Base-by-base conservation (phyloP, 2,113 vertebrate species). In the Labrus mixtus region DNA sequence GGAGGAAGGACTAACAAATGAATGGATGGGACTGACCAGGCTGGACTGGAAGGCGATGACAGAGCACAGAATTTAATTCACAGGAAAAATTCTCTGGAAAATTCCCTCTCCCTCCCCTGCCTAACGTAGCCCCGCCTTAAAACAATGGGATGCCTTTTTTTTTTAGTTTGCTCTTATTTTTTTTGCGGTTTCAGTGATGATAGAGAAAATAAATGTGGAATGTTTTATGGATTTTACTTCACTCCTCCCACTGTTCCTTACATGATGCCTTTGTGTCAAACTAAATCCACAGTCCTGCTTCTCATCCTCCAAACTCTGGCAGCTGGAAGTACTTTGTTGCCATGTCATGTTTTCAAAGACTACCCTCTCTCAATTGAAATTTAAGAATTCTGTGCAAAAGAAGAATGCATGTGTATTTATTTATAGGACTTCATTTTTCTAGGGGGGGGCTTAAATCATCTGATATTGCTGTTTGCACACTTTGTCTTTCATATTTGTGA, bases 81-180 rank as follows among this genome's bases (percentile, higher is more conserved):
- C 41, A 57, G 53, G 51, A 68, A 19, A 48, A 60, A 25, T 65
- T 83, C 53, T 81, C 20, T 45, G 81, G 77, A 62, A 64, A 68
- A 60, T 0, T 20, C 55, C 55, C 46, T 41, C 51, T 15, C 71
- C 72, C 64, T 64, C 73, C 71, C 56, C 69, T 8, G 56, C 85
- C 61, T 67, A 51, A 86, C 65, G 79, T 90, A 91, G 89, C 89
- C 76, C 90, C 84, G 90, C 93, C 93, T 94, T 94, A 93, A 94
- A 94, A 93, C 87, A 82, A 80, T 91, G 78, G 90, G 88, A 93
- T 91, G 88, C 92, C 89, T 93, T 91, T 91, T 82, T 85, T 64
- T 58, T 72, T 33, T 20, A 68, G 82, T 41, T 41, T 41, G 55
- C 37, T 71, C 56, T 12, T 60, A 78, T 56, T 22, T 68, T 81